phyloP scores from a whole-genome alignment of 1,140 invertebrate species.

The Caenorhabditis latens region DNA sequence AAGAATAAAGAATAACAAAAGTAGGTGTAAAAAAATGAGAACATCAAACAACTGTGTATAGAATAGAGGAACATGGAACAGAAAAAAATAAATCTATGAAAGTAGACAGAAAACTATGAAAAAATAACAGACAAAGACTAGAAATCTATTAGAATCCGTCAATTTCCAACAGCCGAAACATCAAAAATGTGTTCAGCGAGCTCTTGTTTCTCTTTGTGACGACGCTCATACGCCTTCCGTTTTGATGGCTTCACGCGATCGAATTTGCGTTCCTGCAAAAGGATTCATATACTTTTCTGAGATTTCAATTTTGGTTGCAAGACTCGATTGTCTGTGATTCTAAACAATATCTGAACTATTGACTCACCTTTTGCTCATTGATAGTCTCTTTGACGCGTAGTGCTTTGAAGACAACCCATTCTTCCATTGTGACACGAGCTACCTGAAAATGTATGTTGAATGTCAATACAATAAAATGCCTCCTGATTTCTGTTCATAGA shows the following conservation, averaged over 20 bases:
- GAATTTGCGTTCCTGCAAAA: conserved; percentile 69
- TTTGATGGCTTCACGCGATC: conserved; percentile 73
- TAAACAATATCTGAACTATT: not conserved
- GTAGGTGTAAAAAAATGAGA: not conserved
- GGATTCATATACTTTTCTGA: not conserved
- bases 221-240: conserved; percentile 69
- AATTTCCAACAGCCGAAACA: conserved; percentile 13
- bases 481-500: not conserved
- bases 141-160: not conserved
- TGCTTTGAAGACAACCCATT: conserved; percentile 70
- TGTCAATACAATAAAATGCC: not conserved
- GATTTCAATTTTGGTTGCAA: too few species aligned
- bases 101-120: conserved; percentile 2
- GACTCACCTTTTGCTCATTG: conserved; percentile 3
- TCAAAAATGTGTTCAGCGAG: conserved; percentile 65
- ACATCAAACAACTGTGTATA: not conserved
- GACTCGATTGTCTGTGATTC: not conserved
- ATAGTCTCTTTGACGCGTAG: conserved; percentile 65
- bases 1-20: too few species aligned
- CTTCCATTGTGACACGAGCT: conserved; percentile 68
- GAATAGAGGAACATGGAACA: not conserved
- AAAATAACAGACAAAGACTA: not conserved
- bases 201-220: conserved; percentile 64
- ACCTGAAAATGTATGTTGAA: conserved; percentile 23
- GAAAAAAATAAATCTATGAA: conserved; percentile 16